Conservation (phyloP, 1,140 invertebrate species). For the Stegodyphus dumicola region DNA sequence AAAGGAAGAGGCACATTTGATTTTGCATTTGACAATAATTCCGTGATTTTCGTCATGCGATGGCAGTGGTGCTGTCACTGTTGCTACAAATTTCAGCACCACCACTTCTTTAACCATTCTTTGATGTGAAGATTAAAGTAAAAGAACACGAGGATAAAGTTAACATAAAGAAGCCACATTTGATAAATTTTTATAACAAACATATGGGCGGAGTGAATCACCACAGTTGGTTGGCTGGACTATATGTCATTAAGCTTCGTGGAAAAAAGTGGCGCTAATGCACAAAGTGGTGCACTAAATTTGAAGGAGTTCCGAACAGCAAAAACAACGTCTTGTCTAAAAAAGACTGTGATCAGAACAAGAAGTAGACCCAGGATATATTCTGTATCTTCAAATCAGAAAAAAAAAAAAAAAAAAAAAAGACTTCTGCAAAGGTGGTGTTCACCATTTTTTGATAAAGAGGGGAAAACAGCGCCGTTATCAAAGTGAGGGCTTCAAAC, state of each 20-base stretch:
- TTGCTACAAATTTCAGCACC: conserved; percentile 13
- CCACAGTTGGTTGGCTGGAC: conserved; percentile 13
- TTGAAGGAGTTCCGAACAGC: no score
- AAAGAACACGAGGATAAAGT: background rate
- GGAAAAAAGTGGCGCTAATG: background rate
- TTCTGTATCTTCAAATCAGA: no score
- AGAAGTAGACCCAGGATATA: no score
- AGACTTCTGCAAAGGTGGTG: no score
- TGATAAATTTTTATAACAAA: conserved; percentile 9
- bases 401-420: no score
- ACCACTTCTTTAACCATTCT: background rate
- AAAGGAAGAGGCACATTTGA: conserved; percentile 5
- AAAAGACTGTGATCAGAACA: no score
- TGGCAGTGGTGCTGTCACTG: conserved; percentile 7
- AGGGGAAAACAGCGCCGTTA: no score
- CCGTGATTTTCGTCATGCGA: conserved; percentile 1
- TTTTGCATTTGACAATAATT: conserved; percentile 6
- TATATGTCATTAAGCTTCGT: conserved; percentile 15
- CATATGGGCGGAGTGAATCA: conserved; percentile 11
- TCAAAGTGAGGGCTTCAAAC: no score
- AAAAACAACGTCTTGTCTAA: no score
- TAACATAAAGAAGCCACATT: background rate
- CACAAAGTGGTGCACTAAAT: no score
- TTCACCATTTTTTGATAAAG: no score
- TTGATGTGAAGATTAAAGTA: background rate